These are phyloP conservation scores for Scelioninae gen. 1 DNA, from an alignment of 2,888 invertebrate genomes.

Conservation along the genomic window DNA sequence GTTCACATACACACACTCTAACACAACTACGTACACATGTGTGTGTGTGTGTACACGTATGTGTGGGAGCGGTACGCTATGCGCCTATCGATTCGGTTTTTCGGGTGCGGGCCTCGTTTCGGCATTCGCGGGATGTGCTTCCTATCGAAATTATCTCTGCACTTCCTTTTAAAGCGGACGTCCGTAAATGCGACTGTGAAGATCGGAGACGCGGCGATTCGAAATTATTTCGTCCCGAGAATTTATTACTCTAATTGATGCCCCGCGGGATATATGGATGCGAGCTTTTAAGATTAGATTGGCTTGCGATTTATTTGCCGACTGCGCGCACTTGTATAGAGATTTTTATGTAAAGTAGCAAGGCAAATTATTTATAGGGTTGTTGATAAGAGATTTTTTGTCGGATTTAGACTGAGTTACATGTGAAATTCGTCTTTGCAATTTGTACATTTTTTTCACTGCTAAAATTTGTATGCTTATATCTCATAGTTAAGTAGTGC, in stretches of 20 bases:
- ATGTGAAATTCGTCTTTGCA: too few relatives aligned
- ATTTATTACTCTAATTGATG: conserved; percentile 65
- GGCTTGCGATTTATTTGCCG: conserved; percentile 51
- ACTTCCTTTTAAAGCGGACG: conserved; percentile 66
- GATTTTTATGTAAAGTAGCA: conserved; percentile 25
- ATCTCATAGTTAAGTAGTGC: too few relatives aligned
- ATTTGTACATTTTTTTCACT: too few relatives aligned
- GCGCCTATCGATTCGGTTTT: too few relatives aligned
- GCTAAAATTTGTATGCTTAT: too few relatives aligned
- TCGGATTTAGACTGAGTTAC: background rate
- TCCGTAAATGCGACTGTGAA: conserved; percentile 58
- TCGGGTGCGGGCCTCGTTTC: too few relatives aligned
- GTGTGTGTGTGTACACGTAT: too few relatives aligned
- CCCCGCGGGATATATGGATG: conserved; percentile 15
- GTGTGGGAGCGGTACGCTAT: too few relatives aligned
- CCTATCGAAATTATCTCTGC: conserved; percentile 73
- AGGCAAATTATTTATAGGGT: conserved; percentile 26
- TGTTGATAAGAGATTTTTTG: conserved; percentile 18
- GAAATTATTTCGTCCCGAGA: conserved; percentile 58
- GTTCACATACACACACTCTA: too few relatives aligned
- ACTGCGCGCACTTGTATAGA: conserved; percentile 43
- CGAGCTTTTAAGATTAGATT: conserved; percentile 56
- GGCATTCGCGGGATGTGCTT: conserved; percentile 72
- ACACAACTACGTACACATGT: too few relatives aligned
- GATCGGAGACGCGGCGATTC: conserved; percentile 56